Conservation (phyloP, 2,888 invertebrate genomes). For the Nasonovia ribisnigri region DNA sequence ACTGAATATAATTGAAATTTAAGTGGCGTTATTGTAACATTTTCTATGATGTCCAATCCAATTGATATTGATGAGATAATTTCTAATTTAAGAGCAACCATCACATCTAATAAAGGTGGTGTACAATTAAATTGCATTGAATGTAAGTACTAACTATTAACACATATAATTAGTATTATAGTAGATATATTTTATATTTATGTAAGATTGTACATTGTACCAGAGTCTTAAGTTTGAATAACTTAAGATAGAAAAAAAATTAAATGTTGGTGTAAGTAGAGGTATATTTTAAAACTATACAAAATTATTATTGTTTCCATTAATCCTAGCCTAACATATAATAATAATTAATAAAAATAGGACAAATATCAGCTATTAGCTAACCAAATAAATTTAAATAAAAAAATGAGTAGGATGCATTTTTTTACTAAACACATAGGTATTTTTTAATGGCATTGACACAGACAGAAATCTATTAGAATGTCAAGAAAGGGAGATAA, state of each 20-base stretch:
- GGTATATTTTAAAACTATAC: background rate
- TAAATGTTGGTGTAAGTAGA: too few species aligned
- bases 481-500: background rate
- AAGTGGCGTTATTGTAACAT: background rate
- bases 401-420: background rate
- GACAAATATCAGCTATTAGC: background rate
- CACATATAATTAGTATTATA: background rate
- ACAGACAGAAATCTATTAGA: background rate
- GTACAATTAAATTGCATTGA: background rate
- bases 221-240: background rate
- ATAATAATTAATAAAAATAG: background rate
- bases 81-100: slow-evolving; percentile 29
- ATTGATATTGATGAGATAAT: background rate
- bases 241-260: background rate
- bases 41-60: background rate
- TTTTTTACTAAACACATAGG: background rate
- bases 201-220: background rate
- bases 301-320: background rate
- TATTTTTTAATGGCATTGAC: background rate
- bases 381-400: background rate
- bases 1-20: background rate
- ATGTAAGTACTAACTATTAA: slow-evolving; percentile 18
- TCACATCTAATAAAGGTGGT: slow-evolving; percentile 40
- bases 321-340: background rate
- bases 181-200: background rate